Evolutionary conservation across 2,797 vertebrate species (phyloP), one percentile per base, ranked within the genome.

Genomic region (Leucoraja ocellata): DNA sequence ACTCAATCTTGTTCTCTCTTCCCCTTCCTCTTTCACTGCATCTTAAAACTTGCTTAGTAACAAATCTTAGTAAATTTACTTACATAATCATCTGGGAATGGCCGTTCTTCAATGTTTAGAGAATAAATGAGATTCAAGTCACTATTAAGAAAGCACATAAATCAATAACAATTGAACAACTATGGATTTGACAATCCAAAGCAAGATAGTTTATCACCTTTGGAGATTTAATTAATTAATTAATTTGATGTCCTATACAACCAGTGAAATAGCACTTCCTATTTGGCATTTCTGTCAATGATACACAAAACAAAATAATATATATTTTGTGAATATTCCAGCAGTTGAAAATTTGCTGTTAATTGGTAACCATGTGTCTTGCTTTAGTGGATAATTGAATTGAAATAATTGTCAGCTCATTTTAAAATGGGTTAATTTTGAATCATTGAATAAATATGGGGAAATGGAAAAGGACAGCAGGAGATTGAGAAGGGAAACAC

Each of bases 91-190:
- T 14, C 2, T 54, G 4, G 23, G 1, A 58, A 14, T 74, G 36
- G 0, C 68, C 0, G 4, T 25, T 16, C 8, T 92, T 91, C 68
- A 21, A 36, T 39, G 39, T 58, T 92, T 32, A 92, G 46, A 74
- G 90, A 92, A 54, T 92, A 92, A 65, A 39, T 11, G 46, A 54
- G 71, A 54, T 76, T 46, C 25, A 0, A 3, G 10, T 92, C 90
- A 74, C 90, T 92, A 54, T 74, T 76, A 76, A 92, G 71, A 92
- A 92, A 92, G 11, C 71, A 92, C 23, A 91, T 21, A 74, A 92
- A 74, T 23, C 90, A 74, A 58, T 76, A 18, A 74, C 71, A 28
- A 92, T 76, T 76, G 58, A 58, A n/a, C 54, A 36, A 23, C 14
- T n/a, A 36, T 63, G 8, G 14, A 65, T 36, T 68, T 68, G n/a